phyloP scores from a whole-genome alignment of 2,113 vertebrate species.

The Scatophagus argus region DNA sequence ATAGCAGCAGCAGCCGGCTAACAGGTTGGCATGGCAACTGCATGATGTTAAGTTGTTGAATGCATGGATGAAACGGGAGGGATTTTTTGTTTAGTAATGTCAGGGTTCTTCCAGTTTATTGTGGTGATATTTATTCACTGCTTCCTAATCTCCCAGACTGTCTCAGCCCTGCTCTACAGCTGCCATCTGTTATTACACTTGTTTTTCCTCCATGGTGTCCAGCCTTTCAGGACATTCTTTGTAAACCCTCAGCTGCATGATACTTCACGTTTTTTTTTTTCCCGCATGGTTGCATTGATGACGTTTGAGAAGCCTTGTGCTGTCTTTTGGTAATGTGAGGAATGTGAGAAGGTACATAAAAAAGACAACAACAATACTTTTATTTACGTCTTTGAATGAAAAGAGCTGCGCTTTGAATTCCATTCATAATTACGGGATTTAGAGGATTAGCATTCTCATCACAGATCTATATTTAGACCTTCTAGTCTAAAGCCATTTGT shows the following conservation, averaged over 20 bases:
- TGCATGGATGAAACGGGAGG: constrained; percentile 56
- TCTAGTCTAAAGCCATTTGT: constrained; percentile 13
- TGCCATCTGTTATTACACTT: not conserved
- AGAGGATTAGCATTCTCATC: constrained; percentile 55
- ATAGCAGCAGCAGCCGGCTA: constrained; percentile 60
- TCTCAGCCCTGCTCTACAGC: constrained; percentile 19
- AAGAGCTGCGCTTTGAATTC: constrained; percentile 35
- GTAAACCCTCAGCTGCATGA: not conserved
- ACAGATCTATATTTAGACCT: constrained; percentile 58
- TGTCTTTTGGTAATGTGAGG: constrained; percentile 3
- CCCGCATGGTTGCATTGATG: not conserved
- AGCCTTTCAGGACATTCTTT: not conserved
- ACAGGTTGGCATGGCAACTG: constrained; percentile 81
- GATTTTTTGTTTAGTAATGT: constrained; percentile 43
- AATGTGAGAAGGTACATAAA: constrained; percentile 4
- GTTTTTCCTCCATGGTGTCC: not conserved
- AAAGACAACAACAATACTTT: not conserved
- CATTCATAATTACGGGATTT: constrained; percentile 48
- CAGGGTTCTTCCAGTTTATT: constrained; percentile 27
- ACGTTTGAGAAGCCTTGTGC: not conserved
- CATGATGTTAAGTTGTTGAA: constrained; percentile 61
- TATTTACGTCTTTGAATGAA: constrained; percentile 29
- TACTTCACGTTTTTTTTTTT: constrained; percentile 23
- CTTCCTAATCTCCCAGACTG: constrained; percentile 22
- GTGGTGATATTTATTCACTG: constrained; percentile 24